Base-by-base conservation (phyloP, 2,888 invertebrate genomes). In the Apeira syringaria region DNA sequence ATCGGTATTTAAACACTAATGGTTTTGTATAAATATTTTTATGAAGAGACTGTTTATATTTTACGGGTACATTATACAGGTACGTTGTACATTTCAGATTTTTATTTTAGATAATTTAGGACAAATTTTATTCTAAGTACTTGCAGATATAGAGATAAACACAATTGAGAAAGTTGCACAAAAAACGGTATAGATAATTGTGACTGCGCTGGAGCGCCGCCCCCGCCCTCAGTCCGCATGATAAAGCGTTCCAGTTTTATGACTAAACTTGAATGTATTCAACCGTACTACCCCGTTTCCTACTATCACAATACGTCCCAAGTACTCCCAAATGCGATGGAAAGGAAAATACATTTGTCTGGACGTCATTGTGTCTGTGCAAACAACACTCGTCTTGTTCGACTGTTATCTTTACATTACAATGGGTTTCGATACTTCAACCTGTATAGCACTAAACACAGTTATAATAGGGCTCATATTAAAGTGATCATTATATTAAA, bases 131-230 rank as follows among this genome's bases (percentile, higher is more conserved):
- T 37, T 39, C 38, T 36, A 22, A 34, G 38, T 36, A 48, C 37
- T 38, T 36, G 32, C 44, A 46, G 32, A 37, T 39, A 36, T 26
- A 1, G 28, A 36, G 38, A 47, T 41, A 38, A 37, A 46, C 43
- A 41, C 38, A 40, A 42, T 39, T 56, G 56, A 62, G 59, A 53
- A 60, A 64, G 64, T 69, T 73, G 56, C 59, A 43, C 44, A 64
- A 64, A 66, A 63, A 69, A 71, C 66, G 60, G 56, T 60, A 70
- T 59, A 61, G 62, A n/a, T 66, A 68, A 66, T 72, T 70, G 68
- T 55, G 57, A 56, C 57, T 47, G 48, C 49, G 49, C 43, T 46
- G 53, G 63, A 57, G 59, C 58, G 53, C 49, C 43, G 45, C 38
- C 49, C 43, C 46, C 38, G 39, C 9, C 33, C 36, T 26, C 28